A percentile compares a stretch with the other conserved stretches of the same genome.
phyloP scores from a whole-genome alignment of 2,113 vertebrate genomes.

The Leptobrachium ailaonicum region DNA sequence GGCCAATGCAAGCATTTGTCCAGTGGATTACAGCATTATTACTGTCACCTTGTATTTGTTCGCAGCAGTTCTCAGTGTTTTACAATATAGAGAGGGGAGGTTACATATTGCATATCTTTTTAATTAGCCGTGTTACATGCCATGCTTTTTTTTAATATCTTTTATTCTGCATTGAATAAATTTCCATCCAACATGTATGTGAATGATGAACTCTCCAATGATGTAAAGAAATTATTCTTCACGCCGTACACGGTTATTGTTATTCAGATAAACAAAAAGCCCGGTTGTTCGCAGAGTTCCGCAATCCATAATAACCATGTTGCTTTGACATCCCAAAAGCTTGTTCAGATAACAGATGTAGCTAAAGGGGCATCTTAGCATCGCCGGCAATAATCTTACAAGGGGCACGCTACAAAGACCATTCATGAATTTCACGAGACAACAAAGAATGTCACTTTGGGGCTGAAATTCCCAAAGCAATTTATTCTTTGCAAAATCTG shows the following conservation, averaged over 20 bases:
- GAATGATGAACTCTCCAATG: background rate
- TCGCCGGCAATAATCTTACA: conserved; percentile 43
- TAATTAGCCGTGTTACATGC: too few relatives aligned
- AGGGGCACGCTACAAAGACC: conserved; percentile 40
- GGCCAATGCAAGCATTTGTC: too few relatives aligned
- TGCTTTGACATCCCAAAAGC: conserved; percentile 45
- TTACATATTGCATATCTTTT: too few relatives aligned
- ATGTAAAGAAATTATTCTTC: background rate
- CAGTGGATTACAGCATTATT: too few relatives aligned
- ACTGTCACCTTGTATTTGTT: too few relatives aligned
- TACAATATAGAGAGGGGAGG: too few relatives aligned
- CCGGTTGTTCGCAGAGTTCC: conserved; percentile 31
- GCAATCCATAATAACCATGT: conserved; percentile 44
- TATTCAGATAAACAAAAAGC: conserved; percentile 34
- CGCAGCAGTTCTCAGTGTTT: too few relatives aligned
- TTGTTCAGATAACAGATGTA: conserved; percentile 43
- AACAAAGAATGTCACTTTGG: conserved; percentile 48
- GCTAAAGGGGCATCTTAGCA: conserved; percentile 42
- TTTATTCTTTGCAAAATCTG: conserved; percentile 44
- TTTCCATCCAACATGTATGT: background rate
- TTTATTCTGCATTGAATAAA: background rate
- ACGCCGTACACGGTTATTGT: conserved; percentile 14
- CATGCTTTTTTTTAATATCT: too few relatives aligned
- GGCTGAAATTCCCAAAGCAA: conserved; percentile 44
- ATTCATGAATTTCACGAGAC: conserved; percentile 47